Evolutionary conservation across 2,888 invertebrate species (phyloP), one percentile per base, ranked within the genome.

Genomic region (Pollenia angustigena): DNA sequence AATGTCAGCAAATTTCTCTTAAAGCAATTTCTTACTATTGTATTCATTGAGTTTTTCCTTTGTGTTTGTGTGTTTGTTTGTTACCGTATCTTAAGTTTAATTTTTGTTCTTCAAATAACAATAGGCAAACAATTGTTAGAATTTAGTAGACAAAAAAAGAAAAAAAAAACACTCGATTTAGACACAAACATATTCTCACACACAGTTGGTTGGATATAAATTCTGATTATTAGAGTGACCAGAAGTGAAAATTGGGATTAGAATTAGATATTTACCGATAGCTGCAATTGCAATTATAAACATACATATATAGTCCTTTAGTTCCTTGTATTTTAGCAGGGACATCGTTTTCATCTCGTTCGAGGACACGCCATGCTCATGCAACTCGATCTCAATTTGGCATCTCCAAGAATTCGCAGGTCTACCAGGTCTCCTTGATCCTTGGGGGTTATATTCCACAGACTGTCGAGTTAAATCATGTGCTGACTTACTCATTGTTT

Each of bases 1-100:
- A 87, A 81, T 87, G 87, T 84, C 87, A 87, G 87, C 87, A 81
- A 87, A 84, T 87, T 84, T 84, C 81, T 87, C 84, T 74, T 87
- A 42, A 72, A 84, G 87, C 80, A 62, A 84, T 84, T 84, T 84
- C 78, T 81, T 81, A 82, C 10, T 54, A 50, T 64, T 54, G 23
- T 74, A 58, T n/a, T 44, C 32, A 68, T 56, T 48, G 9, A 56
- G 16, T 23, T 23, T 58, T 72, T 46, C 6, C 11, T 76, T 42
- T 42, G 46, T 14, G 18, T 14, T 23, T 62, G 42, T 50, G 58
- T 50, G 16, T 71, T 1, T 32, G 32, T 54, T 18, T n/a, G 18
- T 69, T 62, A 50, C 11, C 42, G 18, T 23, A 7, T 58, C 32
- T 32, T 6, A 32, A 32, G 52, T 68, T 48, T 68, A 46, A 44